phyloP scores from a whole-genome alignment of 2,888 invertebrate species.

The Limnephilus auricula region DNA sequence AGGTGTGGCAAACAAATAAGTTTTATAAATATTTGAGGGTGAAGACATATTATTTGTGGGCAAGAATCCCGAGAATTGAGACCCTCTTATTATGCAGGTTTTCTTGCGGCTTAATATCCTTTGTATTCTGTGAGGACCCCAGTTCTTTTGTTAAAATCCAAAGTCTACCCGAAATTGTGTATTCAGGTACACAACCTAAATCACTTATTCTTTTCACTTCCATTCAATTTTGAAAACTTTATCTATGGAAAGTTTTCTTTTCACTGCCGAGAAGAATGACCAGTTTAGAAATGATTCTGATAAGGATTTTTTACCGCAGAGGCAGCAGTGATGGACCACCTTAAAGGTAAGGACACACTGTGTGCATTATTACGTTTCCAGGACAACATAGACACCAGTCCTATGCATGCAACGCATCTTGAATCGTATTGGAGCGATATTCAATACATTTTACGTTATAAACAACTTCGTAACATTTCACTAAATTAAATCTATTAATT shows the following conservation, averaged over 20 bases:
- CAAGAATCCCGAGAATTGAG: not conserved
- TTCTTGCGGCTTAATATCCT: not conserved
- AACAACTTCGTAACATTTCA: no score
- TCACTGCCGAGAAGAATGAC: not conserved
- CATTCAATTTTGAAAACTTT: not conserved
- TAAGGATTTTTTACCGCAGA: not conserved
- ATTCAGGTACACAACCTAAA: not conserved
- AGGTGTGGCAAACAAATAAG: not conserved
- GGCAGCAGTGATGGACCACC: not conserved
- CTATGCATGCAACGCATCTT: no score
- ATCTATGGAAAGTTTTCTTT: not conserved
- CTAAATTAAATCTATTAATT: no score
- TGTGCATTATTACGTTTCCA: no score
- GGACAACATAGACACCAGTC: no score
- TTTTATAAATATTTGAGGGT: not conserved
- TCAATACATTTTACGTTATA: no score
- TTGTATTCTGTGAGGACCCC: not conserved
- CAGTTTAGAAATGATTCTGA: not conserved
- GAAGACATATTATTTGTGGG: not conserved
- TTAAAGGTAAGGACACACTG: not conserved
- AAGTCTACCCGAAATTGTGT: constrained; percentile 2
- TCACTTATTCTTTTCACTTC: not conserved
- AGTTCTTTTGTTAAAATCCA: not conserved
- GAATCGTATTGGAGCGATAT: no score
- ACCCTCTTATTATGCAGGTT: constrained; percentile 2